phyloP scores from a whole-genome alignment of 2,888 invertebrate genomes.

The Eristalinus sepulchralis region DNA sequence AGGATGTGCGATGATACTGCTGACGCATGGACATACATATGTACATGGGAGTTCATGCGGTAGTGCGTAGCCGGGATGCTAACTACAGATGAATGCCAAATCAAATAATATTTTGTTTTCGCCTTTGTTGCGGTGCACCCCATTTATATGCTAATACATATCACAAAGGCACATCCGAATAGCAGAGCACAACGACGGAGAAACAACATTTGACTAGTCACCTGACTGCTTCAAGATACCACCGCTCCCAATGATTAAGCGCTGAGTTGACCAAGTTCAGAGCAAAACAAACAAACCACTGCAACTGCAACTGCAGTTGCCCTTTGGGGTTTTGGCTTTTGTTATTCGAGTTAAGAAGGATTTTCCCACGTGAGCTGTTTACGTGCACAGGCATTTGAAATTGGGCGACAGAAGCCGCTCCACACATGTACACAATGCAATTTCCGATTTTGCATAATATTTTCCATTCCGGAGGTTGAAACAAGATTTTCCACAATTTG shows the following conservation, averaged over 20 bases:
- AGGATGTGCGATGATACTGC: not conserved
- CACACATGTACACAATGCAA: slow-evolving; percentile 63
- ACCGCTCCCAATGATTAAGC: slow-evolving; percentile 47
- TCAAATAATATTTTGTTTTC: slow-evolving; percentile 65
- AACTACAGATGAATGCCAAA: slow-evolving; percentile 20
- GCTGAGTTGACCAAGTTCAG: slow-evolving; percentile 13
- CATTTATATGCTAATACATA: slow-evolving; percentile 71
- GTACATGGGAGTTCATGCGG: not conserved
- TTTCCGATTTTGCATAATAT: slow-evolving; percentile 70
- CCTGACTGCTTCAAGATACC: not conserved
- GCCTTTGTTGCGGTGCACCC: slow-evolving; percentile 30
- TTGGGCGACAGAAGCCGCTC: slow-evolving; percentile 13
- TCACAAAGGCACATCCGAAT: slow-evolving; percentile 42
- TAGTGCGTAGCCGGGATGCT: slow-evolving; percentile 7
- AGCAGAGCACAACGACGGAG: not conserved
- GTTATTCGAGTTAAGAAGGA: slow-evolving; percentile 62
- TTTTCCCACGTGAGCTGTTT: slow-evolving; percentile 60
- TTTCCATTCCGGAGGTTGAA: slow-evolving; percentile 66
- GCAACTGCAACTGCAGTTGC: slow-evolving; percentile 49
- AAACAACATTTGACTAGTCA: not conserved
- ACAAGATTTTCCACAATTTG: slow-evolving; percentile 69
- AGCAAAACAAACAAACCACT: slow-evolving; percentile 33
- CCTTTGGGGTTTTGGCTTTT: slow-evolving; percentile 63
- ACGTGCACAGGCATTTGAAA: not conserved
- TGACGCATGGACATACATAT: not conserved